Conservation (phyloP, 2,888 invertebrate species). For the Latrodectus hesperus region DNA sequence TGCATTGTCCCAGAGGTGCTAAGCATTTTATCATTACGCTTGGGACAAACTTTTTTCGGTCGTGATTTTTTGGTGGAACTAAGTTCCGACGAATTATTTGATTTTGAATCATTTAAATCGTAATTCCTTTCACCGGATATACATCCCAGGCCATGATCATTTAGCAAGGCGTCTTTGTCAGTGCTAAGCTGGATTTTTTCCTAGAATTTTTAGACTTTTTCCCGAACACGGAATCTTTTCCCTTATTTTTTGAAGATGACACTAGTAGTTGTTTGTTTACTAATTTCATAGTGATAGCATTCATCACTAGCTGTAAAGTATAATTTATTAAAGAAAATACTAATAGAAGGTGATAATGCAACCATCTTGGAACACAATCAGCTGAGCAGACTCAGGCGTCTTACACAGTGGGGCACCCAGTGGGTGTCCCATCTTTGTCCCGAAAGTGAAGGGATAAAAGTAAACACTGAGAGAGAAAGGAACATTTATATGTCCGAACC, state of each 20-base stretch:
- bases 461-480: too few species aligned
- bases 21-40: constrained; percentile 76
- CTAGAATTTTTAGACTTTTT: constrained; percentile 52
- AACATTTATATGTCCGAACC: too few species aligned
- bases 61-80: constrained; percentile 42
- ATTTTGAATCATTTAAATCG: constrained; percentile 22
- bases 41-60: constrained; percentile 31
- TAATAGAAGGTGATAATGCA: constrained; percentile 42
- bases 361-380: constrained; percentile 68
- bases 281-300: constrained; percentile 63
- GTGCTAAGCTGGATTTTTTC: constrained; percentile 46
- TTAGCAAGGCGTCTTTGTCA: constrained; percentile 66
- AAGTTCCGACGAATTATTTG: not conserved
- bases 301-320: constrained; percentile 54
- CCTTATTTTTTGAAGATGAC: constrained; percentile 30
- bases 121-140: constrained; percentile 39
- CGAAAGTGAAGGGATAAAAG: too few species aligned
- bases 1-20: constrained; percentile 62
- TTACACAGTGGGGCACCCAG: too few species aligned
- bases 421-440: too few species aligned
- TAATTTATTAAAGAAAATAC: constrained; percentile 42
- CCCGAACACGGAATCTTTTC: constrained; percentile 20
- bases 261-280: constrained; percentile 53
- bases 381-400: constrained; percentile 66
- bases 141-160: constrained; percentile 63